Percentiles rank a stretch among this genome's conserved stretches.
phyloP scores from a whole-genome alignment of 2,888 invertebrate species.

The Drosophila sordidapex region DNA sequence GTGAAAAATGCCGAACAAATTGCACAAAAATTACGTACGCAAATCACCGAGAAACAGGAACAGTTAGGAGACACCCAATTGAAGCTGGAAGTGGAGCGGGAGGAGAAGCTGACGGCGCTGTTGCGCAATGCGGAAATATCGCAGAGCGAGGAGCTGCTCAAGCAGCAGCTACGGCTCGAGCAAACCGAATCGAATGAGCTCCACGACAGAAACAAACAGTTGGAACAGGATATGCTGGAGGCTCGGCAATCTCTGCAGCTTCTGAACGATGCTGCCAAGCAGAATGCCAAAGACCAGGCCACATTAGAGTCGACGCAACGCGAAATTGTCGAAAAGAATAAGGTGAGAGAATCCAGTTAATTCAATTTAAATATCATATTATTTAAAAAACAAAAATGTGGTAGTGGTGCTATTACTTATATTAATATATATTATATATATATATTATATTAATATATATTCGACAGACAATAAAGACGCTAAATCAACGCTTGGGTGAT shows the following conservation, averaged over 20 bases:
- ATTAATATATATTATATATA: background rate
- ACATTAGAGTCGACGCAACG: conserved; percentile 84
- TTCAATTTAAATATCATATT: background rate
- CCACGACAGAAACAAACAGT: conserved; percentile 86
- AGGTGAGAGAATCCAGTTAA: conserved; percentile 83
- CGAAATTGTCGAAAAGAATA: conserved; percentile 88
- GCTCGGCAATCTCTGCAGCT: conserved; percentile 67
- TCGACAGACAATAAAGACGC: conserved; percentile 91
- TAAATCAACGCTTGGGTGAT: conserved; percentile 94
- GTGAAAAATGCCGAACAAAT: conserved; percentile 83
- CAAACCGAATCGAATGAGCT: conserved; percentile 87
- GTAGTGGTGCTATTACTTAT: background rate
- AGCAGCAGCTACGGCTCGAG: conserved; percentile 90
- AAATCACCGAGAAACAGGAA: conserved; percentile 77
- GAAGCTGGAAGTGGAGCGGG: conserved; percentile 86
- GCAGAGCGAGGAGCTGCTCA: conserved; percentile 91
- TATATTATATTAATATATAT: too few species aligned
- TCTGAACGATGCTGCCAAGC: conserved; percentile 65
- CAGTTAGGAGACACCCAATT: conserved; percentile 72
- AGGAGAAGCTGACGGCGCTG: conserved; percentile 91
- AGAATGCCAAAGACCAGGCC: conserved; percentile 69
- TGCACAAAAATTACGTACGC: conserved; percentile 77
- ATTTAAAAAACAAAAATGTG: background rate
- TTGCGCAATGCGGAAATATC: conserved; percentile 93
- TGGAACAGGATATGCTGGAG: conserved; percentile 86